These are phyloP conservation scores for Dicranocentrus wangi DNA, from an alignment of 2,888 invertebrate genomes.

Conservation along the genomic window DNA sequence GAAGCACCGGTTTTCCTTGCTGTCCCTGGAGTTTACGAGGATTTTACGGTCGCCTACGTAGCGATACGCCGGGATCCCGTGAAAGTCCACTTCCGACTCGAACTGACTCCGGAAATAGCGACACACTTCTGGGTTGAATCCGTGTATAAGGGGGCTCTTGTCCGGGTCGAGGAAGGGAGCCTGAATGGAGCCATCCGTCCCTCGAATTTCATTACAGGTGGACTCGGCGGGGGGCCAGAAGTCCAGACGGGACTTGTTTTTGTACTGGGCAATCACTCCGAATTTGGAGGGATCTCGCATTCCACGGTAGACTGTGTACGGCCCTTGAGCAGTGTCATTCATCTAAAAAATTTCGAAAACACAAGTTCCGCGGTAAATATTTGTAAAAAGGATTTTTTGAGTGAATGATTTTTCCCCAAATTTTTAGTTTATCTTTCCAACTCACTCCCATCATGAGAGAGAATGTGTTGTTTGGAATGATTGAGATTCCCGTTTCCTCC, in stretches of 20 bases:
- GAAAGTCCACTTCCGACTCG: not conserved
- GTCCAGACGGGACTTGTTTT: slow-evolving; percentile 22
- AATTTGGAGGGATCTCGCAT: slow-evolving; percentile 10
- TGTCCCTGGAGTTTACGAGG: slow-evolving; percentile 9
- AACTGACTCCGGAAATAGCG: slow-evolving; percentile 28
- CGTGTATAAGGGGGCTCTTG: not conserved
- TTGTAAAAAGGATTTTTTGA: not conserved
- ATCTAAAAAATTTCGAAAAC: not conserved
- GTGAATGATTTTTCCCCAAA: too few species aligned
- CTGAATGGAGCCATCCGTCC: slow-evolving; percentile 50
- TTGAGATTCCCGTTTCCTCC: slow-evolving; percentile 9
- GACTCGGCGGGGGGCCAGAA: slow-evolving; percentile 19
- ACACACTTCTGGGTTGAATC: slow-evolving; percentile 47
- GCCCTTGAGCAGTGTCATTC: slow-evolving; percentile 1
- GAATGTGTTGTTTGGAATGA: slow-evolving; percentile 14
- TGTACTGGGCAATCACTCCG: slow-evolving; percentile 29
- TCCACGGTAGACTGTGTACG: slow-evolving; percentile 33
- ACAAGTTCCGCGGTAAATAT: too few species aligned
- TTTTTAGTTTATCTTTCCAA: too few species aligned
- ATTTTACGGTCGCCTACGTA: slow-evolving; percentile 17
- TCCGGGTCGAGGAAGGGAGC: slow-evolving; percentile 26
- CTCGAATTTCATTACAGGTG: slow-evolving; percentile 25
- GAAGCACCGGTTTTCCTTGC: slow-evolving; percentile 38
- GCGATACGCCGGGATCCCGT: slow-evolving; percentile 28
- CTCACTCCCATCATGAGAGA: slow-evolving; percentile 19